Base-by-base conservation (phyloP, 2,888 invertebrate species). In the Macrosoma leucophasiata region DNA sequence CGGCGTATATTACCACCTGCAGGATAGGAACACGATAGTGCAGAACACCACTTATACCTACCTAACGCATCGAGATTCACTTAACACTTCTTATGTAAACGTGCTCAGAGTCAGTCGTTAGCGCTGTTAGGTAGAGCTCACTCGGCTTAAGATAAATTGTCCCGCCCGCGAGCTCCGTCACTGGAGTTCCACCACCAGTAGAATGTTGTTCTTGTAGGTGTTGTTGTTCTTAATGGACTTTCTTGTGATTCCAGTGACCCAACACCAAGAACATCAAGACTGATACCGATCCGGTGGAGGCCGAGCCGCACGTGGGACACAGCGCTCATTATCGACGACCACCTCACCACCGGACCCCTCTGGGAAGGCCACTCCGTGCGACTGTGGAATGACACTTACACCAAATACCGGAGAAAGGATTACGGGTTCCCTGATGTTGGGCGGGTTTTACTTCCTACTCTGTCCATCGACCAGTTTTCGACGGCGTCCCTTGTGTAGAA, bases 221-320 rank as follows among this genome's bases (percentile, higher is more conserved):
- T n/a, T n/a, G n/a, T n/a, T n/a, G n/a, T n/a, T n/a, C n/a, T n/a
- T n/a, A n/a, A n/a, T n/a, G n/a, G n/a, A n/a, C n/a, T n/a, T n/a
- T n/a, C n/a, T n/a, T n/a, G n/a, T n/a, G n/a, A n/a, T 67, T 70
- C 27, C 68, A 84, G 84, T 26, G 72, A 82, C 42, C 84, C 84
- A 1, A 81, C 82, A 0, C 84, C 82, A 0, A 46, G 42, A n/a
- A 49, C 52, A 0, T 55, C 73, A 0, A 42, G 38, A 0, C 49
- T 70, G 17, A 50, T 71, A 3, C 78, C 79, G 1, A 45, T 75
- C 39, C 68, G 66, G 8, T 84, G 84, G 84, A 54, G 50, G 0
- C 68, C 82, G 1, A 75, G 77, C 40, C 63, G 65, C 30, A 57
- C 57, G 2, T 39, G 48, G 46, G 76, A 73, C 61, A 52, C 43